Conservation (phyloP, 2,113 vertebrate species). For the Myocastor coypus region DNA sequence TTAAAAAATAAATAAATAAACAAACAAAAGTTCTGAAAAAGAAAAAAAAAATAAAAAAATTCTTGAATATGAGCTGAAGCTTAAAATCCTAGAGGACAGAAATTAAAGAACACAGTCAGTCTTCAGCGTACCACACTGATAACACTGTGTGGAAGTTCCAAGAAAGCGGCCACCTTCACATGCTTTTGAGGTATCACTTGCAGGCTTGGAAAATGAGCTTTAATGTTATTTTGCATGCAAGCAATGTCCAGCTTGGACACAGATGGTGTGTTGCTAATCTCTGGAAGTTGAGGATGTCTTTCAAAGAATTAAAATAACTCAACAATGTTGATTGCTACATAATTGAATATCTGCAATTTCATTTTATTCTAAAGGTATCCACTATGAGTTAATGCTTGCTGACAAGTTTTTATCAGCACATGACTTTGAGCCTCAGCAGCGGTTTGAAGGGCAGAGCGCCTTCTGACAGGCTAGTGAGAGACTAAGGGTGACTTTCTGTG, state of each 20-base stretch:
- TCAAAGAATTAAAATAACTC: constrained; percentile 72
- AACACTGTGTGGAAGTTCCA: background rate
- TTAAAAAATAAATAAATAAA: too few relatives aligned
- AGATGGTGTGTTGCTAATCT: constrained; percentile 63
- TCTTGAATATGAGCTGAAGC: background rate
- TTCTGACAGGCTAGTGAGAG: constrained; percentile 12
- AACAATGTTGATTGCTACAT: constrained; percentile 45
- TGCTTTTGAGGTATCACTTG: constrained; percentile 62
- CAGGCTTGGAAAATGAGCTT: constrained; percentile 66
- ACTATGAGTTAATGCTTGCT: constrained; percentile 36
- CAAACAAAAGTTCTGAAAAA: too few relatives aligned
- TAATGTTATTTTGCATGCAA: constrained; percentile 66
- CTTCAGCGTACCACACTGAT: background rate
- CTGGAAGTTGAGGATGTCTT: constrained; percentile 19
- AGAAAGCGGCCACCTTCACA: constrained; percentile 35
- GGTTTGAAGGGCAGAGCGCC: constrained; percentile 42
- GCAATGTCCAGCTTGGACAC: constrained; percentile 58
- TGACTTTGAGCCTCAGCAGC: constrained; percentile 27
- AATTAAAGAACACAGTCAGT: background rate
- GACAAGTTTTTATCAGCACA: constrained; percentile 43
- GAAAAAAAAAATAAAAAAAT: too few relatives aligned
- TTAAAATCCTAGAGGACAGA: background rate
- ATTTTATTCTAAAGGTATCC: constrained; percentile 45
- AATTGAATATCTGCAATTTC: constrained; percentile 68
- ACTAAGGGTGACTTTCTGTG: constrained; percentile 3